Evolutionary conservation across 2,113 vertebrate species (phyloP).

Genomic region (Cyphomyrus plagiostoma): DNA sequence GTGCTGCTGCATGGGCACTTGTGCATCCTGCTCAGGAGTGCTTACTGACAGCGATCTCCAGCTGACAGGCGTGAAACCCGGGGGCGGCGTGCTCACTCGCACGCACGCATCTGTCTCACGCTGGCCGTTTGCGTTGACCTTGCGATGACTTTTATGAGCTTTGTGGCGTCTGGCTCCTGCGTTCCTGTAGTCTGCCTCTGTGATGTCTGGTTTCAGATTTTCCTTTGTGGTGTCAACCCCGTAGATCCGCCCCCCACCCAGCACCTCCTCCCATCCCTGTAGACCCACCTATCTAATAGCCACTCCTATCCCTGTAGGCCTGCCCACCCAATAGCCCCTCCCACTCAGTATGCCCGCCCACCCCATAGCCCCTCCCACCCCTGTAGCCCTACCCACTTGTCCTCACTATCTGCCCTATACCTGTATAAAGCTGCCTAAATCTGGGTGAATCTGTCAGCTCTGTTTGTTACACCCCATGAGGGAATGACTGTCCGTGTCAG

Average conservation of each 20-base stretch:
- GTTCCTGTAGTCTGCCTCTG: slow-evolving; percentile 33
- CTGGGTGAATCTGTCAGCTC: slow-evolving; percentile 67
- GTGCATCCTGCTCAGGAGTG: not conserved
- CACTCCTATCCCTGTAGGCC: not conserved
- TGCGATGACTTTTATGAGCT: slow-evolving; percentile 35
- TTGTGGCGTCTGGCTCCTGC: slow-evolving; percentile 10
- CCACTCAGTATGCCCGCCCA: slow-evolving; percentile 33
- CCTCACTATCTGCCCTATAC: slow-evolving; percentile 42
- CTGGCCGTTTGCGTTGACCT: slow-evolving; percentile 8
- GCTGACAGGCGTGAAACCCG: not conserved
- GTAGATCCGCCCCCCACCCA: not conserved
- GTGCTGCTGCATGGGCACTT: slow-evolving; percentile 1
- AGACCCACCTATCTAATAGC: not conserved
- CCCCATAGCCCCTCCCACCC: slow-evolving; percentile 39
- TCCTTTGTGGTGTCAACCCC: not conserved
- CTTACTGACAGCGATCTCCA: not conserved
- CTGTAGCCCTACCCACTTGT: slow-evolving; percentile 31
- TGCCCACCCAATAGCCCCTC: not conserved
- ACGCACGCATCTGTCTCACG: not conserved
- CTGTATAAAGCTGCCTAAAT: slow-evolving; percentile 36
- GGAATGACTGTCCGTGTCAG: slow-evolving; percentile 8
- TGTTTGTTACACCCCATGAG: slow-evolving; percentile 19
- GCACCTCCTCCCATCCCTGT: not conserved
- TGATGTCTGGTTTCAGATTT: slow-evolving; percentile 37
- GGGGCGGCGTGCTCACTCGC: not conserved